Conservation (phyloP, 2,113 vertebrate species). For the Syrmaticus mikado region DNA sequence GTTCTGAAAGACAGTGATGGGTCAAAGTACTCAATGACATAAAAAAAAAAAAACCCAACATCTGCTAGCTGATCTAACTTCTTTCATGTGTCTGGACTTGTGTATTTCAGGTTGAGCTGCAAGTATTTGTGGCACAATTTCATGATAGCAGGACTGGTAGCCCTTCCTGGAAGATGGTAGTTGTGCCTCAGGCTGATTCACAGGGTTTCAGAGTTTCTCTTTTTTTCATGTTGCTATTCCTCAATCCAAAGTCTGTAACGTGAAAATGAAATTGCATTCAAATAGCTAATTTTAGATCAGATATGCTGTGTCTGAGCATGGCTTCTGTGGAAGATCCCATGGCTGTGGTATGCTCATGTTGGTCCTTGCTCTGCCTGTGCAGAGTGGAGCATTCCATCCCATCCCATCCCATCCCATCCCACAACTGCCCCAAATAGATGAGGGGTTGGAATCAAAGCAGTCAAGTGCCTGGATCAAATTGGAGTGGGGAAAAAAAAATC, state of each 20-base stretch:
- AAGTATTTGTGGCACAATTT: not conserved
- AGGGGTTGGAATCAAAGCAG: not conserved
- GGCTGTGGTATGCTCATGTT: not conserved
- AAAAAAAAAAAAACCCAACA: accelerated
- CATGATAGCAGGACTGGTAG: not conserved
- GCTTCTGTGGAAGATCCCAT: too few relatives aligned
- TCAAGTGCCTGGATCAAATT: not conserved
- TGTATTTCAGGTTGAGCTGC: not conserved
- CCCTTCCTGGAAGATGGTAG: not conserved
- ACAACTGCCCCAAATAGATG: not conserved
- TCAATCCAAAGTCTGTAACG: not conserved
- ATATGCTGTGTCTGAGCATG: accelerated
- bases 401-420: too few relatives aligned
- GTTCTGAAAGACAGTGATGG: not conserved
- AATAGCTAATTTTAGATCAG: not conserved
- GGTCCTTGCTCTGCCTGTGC: not conserved
- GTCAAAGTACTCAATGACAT: not conserved
- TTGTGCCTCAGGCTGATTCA: not conserved
- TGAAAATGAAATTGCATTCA: not conserved
- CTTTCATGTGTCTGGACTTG: not conserved
- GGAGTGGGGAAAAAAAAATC: not conserved
- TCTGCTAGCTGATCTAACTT: not conserved
- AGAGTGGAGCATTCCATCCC: not conserved
- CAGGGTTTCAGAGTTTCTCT: not conserved
- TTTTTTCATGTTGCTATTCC: not conserved